Evolutionary conservation across 2,888 invertebrate species (phyloP).

Genomic region (Rhagonycha lutea): DNA sequence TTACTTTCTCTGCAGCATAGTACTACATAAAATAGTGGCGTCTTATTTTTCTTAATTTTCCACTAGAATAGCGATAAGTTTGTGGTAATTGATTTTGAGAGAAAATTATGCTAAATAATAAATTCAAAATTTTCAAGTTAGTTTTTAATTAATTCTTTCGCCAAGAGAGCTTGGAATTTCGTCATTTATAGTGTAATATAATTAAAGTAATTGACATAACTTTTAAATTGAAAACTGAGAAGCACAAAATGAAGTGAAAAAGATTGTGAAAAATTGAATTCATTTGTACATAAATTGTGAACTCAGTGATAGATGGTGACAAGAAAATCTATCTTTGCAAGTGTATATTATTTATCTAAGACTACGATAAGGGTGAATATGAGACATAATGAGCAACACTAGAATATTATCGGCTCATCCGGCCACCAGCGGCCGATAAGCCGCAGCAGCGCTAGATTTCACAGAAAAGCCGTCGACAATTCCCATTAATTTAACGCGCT

Average conservation of each 20-base stretch:
- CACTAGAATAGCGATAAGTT: not conserved
- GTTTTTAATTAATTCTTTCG: not conserved
- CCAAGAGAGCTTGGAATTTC: not conserved
- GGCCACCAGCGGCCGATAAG: constrained; percentile 48
- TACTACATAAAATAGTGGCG: too few relatives aligned
- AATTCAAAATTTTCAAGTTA: not conserved
- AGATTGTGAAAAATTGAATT: not conserved
- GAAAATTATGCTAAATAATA: not conserved
- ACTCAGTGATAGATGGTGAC: constrained; percentile 20
- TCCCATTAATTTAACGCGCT: constrained; percentile 54
- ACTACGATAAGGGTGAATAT: constrained; percentile 39
- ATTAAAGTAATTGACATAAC: not conserved
- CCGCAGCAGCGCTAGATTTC: constrained; percentile 48
- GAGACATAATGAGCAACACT: constrained; percentile 43
- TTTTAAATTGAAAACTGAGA: not conserved
- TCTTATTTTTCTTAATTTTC: too few relatives aligned
- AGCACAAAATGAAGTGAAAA: not conserved
- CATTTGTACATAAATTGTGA: not conserved
- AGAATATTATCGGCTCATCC: constrained; percentile 47
- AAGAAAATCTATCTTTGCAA: constrained; percentile 25
- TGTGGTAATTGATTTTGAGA: not conserved
- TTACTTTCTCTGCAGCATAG: too few relatives aligned
- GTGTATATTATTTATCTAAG: constrained; percentile 42
- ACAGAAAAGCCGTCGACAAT: constrained; percentile 52
- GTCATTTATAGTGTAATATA: not conserved